These are phyloP conservation scores for Sphinx pinastri DNA, from an alignment of 2,888 invertebrate genomes.

Conservation along the genomic window DNA sequence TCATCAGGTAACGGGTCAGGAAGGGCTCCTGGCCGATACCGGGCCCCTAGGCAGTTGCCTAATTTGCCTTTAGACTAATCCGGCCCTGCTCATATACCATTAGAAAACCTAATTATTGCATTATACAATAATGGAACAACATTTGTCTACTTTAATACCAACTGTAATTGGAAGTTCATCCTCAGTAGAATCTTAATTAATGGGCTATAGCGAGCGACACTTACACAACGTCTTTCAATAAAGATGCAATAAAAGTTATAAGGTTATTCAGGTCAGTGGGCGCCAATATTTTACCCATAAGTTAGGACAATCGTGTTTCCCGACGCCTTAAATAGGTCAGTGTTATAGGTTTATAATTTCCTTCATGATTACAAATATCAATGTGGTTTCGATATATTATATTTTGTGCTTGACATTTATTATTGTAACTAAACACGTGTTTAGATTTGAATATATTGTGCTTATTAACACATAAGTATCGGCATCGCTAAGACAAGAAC, in stretches of 20 bases:
- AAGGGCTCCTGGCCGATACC: too few relatives aligned
- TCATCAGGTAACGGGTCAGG: too few relatives aligned
- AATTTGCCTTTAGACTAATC: too few relatives aligned
- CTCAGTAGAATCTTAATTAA: not conserved
- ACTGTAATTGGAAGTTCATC: not conserved
- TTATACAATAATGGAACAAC: too few relatives aligned
- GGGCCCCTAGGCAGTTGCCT: too few relatives aligned
- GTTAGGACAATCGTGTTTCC: not conserved
- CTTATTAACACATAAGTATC: slow-evolving; percentile 4
- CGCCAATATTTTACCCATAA: slow-evolving; percentile 1
- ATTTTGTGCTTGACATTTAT: not conserved
- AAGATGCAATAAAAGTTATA: slow-evolving; percentile 26
- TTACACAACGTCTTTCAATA: slow-evolving; percentile 18
- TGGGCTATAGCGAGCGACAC: not conserved
- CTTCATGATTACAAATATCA: not conserved
- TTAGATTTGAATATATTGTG: slow-evolving; percentile 10
- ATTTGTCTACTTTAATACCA: not conserved
- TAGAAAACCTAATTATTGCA: too few relatives aligned
- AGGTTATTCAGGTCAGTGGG: slow-evolving; percentile 14
- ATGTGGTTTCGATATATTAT: not conserved
- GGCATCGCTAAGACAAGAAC: not conserved
- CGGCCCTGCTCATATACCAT: too few relatives aligned
- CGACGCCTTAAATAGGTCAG: not conserved
- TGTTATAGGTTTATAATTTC: not conserved
- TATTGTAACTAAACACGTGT: slow-evolving; percentile 6